These are phyloP conservation scores for Catostylus mosaicus DNA, from an alignment of 30 jellyfish, hydroid and myxozoan genomes.

Conservation along the genomic window DNA sequence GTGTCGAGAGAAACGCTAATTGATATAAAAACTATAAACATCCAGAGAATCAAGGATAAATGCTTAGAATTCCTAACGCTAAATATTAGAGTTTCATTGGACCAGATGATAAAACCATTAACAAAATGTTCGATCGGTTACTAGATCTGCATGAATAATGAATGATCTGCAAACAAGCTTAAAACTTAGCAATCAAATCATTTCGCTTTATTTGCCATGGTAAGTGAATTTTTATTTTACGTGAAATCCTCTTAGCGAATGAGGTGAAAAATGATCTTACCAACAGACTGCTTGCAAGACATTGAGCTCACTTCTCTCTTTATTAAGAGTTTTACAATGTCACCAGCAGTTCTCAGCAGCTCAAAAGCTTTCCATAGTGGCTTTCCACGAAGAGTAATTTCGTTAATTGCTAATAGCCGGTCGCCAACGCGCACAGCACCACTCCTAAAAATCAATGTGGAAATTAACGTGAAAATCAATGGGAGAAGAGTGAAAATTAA, in stretches of 20 bases:
- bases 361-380: constrained; percentile 67
- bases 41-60: too few relatives aligned
- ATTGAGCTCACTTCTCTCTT: constrained; percentile 33
- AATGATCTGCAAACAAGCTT: not conserved
- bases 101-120: too few relatives aligned
- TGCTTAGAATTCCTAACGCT: too few relatives aligned
- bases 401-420: constrained; percentile 75
- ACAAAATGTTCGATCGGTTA: not conserved
- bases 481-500: too few relatives aligned
- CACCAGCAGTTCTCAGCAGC: constrained; percentile 48
- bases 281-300: constrained; percentile 15
- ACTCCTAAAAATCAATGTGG: constrained; percentile 29
- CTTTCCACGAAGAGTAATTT: constrained; percentile 75
- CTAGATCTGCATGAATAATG: constrained; percentile 5
- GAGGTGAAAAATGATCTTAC: constrained; percentile 6
- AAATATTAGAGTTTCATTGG: too few relatives aligned
- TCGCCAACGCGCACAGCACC: constrained; percentile 73
- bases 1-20: too few relatives aligned
- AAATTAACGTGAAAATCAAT: not conserved
- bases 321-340: constrained; percentile 59
- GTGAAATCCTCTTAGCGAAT: not conserved
- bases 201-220: not conserved
- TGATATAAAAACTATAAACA: too few relatives aligned
- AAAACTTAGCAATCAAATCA: not conserved
- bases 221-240: not conserved